Base-by-base conservation (phyloP, 2,888 invertebrate species). In the Microplitis manilae region DNA sequence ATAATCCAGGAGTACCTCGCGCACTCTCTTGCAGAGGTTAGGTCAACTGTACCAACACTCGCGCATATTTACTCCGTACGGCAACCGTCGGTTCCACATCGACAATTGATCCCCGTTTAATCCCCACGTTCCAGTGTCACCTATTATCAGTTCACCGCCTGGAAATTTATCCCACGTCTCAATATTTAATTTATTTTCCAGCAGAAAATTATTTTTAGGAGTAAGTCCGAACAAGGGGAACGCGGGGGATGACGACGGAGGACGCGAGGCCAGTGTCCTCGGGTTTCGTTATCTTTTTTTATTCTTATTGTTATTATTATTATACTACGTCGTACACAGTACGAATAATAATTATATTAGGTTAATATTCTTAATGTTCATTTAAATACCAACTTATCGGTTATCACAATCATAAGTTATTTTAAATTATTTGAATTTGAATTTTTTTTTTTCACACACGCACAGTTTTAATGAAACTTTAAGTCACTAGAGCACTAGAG, bases 11-110 rank as follows among this genome's bases (percentile, higher is more conserved):
- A 73, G 69, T 70, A 38, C 30, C 50, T 68, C 50, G 30, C 20
- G 60, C 59, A 61, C 41, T 77, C 65, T 76, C 30, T 39, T 30
- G 30, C 50, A 50, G 8, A 75, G 77, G 77, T 77, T 77, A 77
- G 74, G 77, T 77, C 77, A 77, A 77, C 77, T 77, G 67, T 38
- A 8, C 65, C 50, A 73, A 38, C 41, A 50, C 67, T 30, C 67
- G n/a, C 30, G 17, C 65, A 73, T 73, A 67, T 67, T 67, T 73
- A 67, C 30, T 65, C 59, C 13, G 4, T 67, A 50, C 38, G 9
- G 15, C n/a, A 62, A 20, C 62, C 64, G 65, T 41, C 50, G 67
- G 15, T 38, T 20, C 30, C 30, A 30, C 73, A 73, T 73, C 41
- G 17, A 72, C 64, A 9, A 64, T 15, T 67, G 13, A 17, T 41